phyloP scores from a whole-genome alignment of 2,888 invertebrate genomes.

The Mythimna loreyi region DNA sequence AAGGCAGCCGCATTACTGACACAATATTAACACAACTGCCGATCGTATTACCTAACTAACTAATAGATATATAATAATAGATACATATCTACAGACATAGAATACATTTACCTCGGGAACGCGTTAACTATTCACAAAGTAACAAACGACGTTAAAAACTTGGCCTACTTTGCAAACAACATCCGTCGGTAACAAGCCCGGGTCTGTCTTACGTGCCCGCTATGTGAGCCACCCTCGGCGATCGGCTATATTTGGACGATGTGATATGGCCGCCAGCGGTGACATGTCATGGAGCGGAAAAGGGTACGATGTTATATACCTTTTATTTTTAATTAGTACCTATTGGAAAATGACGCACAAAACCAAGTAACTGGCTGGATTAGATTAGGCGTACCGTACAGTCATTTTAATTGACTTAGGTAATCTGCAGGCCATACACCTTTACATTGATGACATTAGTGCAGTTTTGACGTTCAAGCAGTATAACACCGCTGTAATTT shows the following conservation, averaged over 20 bases:
- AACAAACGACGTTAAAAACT: slow-evolving; percentile 18
- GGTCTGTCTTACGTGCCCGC: neutral
- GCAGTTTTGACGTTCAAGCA: too few species aligned
- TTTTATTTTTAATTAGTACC: neutral
- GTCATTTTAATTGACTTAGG: too few species aligned
- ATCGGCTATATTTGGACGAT: slow-evolving; percentile 8
- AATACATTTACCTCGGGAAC: neutral
- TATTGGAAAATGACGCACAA: too few species aligned
- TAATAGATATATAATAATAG: too few species aligned
- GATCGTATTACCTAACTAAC: neutral
- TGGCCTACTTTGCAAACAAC: slow-evolving; percentile 7
- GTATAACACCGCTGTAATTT: too few species aligned
- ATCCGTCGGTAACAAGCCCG: neutral
- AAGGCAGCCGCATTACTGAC: slow-evolving; percentile 2
- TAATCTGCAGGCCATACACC: too few species aligned
- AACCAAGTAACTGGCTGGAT: too few species aligned
- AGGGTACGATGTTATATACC: neutral
- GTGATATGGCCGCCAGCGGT: slow-evolving; percentile 8
- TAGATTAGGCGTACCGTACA: too few species aligned
- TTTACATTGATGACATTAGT: too few species aligned
- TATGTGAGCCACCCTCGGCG: neutral
- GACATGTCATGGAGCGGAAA: neutral
- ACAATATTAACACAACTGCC: neutral
- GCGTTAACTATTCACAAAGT: neutral
- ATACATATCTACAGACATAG: neutral